Base-by-base conservation (phyloP, 2,888 invertebrate species). In the Plutella xylostella region DNA sequence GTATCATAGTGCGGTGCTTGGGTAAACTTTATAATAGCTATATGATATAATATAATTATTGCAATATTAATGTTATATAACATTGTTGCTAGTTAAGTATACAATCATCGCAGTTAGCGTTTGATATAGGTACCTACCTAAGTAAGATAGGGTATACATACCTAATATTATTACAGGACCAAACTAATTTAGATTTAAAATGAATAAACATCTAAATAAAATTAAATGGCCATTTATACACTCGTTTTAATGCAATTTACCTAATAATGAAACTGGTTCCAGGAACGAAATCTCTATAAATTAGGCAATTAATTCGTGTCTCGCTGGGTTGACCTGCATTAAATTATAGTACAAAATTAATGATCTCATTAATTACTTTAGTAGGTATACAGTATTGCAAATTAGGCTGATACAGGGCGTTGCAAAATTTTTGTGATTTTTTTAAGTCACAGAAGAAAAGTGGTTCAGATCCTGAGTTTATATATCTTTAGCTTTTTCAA, bases 151-250 rank as follows among this genome's bases (percentile, higher is more conserved):
- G n/a, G n/a, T 28, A 12, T 4, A 33, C 33, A 14, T 33, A 33
- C 33, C 33, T 33, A 61, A 60, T 72, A 74, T 66, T 68, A n/a
- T n/a, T n/a, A n/a, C n/a, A n/a, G 65, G 65, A 77, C 72, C 75
- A 76, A 78, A 76, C 76, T 82, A 78, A 79, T 77, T 61, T 77
- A 79, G 70, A 65, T 57, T 21, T n/a, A 33, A 20, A 42, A 11
- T 58, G n/a, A 7, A 22, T 20, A 42, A 5, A 19, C 12, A 20
- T 43, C 49, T 43, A 46, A 66, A 65, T 68, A 63, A 68, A 70
- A 63, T 62, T 63, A 67, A 76, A 75, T 72, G 66, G 70, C 72
- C 68, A 72, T 72, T 69, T 57, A 33, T 37, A 43, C 30, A 33
- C 15, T 39, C 25, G 45, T 31, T 43, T 48, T 40, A 34, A 15